Evolutionary conservation across 2,888 invertebrate species (phyloP), one percentile per base, ranked within the genome.

Genomic region (Leptopilina syphax): DNA sequence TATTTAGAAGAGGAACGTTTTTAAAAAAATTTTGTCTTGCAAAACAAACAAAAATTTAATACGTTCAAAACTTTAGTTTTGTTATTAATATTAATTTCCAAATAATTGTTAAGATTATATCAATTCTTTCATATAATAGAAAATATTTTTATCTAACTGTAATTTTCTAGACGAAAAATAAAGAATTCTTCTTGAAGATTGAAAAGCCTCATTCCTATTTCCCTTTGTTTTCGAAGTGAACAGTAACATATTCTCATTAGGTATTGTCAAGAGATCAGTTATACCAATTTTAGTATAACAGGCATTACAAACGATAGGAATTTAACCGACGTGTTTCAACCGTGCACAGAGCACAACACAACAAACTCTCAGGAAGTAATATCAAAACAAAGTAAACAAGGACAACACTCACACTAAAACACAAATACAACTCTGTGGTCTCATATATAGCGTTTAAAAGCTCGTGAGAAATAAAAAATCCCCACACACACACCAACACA

Each of bases 341-440:
- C 24, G 67, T 34, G 34, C 34, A 34, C 1, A 1, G 34, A 3
- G 34, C 34, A 34, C 34, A 34, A 34, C 34, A 34, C 65, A 47
- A 47, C 47, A 47, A 47, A 47, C 47, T 47, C 47, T 78, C 67
- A 77, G 82, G 83, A 84, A 84, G 79, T 84, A 76, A 66, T 77
- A 34, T 65, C 8, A 27, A 73, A 73, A 73, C 70, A 73, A 70
- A 73, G 70, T 54, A 54, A 73, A 73, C 57, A 54, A 73, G 70
- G 34, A 54, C 70, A 73, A 73, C 70, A 54, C 27, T 5, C 4
- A 47, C 47, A 47, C 7, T 47, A 18, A 18, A 18, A 18, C 18
- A 18, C 18, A 18, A 18, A 18, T 18, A 18, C 18, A 18, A 9
- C 9, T 47, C 8, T 47, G 47, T 47, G 47, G 47, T 66, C 34